These are phyloP conservation scores for Coelopa frigida DNA, from an alignment of 1,140 invertebrate species.

Conservation along the genomic window DNA sequence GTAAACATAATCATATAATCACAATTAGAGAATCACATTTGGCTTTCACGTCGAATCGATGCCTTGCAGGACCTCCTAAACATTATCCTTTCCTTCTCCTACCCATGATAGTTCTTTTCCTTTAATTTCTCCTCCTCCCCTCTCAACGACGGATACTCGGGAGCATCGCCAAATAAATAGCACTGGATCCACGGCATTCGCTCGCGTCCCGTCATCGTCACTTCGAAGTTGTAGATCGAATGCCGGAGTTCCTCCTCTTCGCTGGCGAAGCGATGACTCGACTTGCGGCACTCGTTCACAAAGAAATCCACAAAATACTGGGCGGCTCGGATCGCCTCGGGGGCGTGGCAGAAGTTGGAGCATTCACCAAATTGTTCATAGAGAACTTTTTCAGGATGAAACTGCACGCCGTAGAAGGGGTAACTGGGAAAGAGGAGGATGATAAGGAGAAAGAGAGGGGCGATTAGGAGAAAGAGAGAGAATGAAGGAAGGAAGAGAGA, in stretches of 20 bases:
- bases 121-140: too few relatives aligned
- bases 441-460: background rate
- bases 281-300: conserved; percentile 61
- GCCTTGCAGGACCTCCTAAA: too few relatives aligned
- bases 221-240: conserved; percentile 59
- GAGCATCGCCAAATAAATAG: conserved; percentile 7
- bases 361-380: conserved; percentile 64
- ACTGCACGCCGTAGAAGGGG: conserved; percentile 81
- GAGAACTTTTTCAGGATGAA: conserved; percentile 82
- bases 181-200: background rate
- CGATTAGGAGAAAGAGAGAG: too few relatives aligned
- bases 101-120: too few relatives aligned
- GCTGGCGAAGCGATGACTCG: conserved; percentile 48
- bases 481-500: too few relatives aligned
- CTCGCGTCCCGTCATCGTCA: background rate
- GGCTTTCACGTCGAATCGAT: too few relatives aligned
- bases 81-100: too few relatives aligned
- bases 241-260: conserved; percentile 44
- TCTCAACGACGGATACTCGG: too few relatives aligned
- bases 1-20: too few relatives aligned
- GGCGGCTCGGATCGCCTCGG: conserved; percentile 53
- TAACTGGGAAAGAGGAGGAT: conserved; percentile 41
- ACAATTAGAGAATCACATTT: too few relatives aligned
- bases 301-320: conserved; percentile 81
- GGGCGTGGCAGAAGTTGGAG: conserved; percentile 52